Base-by-base conservation (phyloP, 2,888 invertebrate species). In the Rutpela maculata region DNA sequence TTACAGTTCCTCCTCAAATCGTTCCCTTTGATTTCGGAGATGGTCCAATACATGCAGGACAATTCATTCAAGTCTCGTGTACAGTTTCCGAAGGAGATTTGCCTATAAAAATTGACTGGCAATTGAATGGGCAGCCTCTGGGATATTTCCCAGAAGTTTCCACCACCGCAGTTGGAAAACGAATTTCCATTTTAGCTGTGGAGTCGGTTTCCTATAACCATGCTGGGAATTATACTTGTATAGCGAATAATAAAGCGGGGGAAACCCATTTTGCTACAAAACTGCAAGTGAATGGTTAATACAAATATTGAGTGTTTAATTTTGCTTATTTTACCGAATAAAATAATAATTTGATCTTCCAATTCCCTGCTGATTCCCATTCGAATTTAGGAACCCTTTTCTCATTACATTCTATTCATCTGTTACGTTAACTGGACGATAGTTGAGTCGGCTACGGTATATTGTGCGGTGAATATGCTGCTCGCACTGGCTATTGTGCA, bases 181-280 rank as follows among this genome's bases (percentile, higher is more conserved):
- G 89, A 92, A 91, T 91, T 81, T 90, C 93, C 80, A 89, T 93
- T 74, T 90, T 95, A 75, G 93, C 92, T 80, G 93, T 95, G 81
- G 93, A 94, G 85, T 91, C 92, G 7, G 93, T 94, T 59, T 91
- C 92, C 75, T 92, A 93, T 57, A 91, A 91, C 80, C 95, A 95
- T 89, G 93, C 94, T 83, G 96, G 95, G 84, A 93, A 93, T 85
- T 96, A 95, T 89, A 93, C 93, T 78, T 96, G 96, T 89, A 92
- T 92, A 86, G 95, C 95, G 72, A 92, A 77, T 26, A 90, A 90
- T 77, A 80, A 72, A 73, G 90, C 89, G 50, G 89, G 89, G 63
- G 77, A 81, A 56, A 79, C 85, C 19, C 77, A 77, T 15, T 86
- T 85, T 76, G 84, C 85, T 43, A 83, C 89, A 1, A 79, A 86